Conservation (phyloP, 2,888 invertebrate genomes). For the Vesta saturnalis region DNA sequence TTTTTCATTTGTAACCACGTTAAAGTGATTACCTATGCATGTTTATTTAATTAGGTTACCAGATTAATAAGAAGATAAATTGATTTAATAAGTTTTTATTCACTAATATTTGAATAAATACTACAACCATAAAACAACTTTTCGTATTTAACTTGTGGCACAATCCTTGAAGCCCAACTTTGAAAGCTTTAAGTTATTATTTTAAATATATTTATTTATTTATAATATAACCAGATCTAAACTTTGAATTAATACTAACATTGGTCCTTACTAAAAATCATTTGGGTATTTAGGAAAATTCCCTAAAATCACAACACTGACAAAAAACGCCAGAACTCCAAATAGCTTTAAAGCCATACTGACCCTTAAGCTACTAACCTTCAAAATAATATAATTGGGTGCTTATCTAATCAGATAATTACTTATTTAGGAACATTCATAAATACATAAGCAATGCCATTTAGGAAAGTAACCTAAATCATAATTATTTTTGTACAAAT, state of each 20-base stretch:
- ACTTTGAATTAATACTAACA: conserved; percentile 30
- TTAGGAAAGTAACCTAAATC: conserved; percentile 4
- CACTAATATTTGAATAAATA: conserved; percentile 35
- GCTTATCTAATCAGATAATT: conserved; percentile 5
- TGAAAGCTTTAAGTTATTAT: conserved; percentile 29
- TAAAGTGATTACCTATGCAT: no score
- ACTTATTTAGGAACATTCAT: conserved; percentile 6
- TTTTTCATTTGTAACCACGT: no score
- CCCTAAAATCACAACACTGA: conserved; percentile 35
- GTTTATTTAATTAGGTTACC: no score
- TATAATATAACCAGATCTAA: conserved; percentile 34
- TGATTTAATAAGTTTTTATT: conserved; percentile 24
- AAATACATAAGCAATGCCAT: conserved; percentile 9
- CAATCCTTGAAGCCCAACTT: conserved; percentile 37
- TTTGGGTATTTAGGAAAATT: conserved; percentile 28
- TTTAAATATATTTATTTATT: conserved; percentile 24
- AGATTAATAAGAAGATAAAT: background rate
- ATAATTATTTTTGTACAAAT: conserved; percentile 11
- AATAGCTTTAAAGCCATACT: conserved; percentile 13
- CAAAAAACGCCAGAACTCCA: conserved; percentile 24
- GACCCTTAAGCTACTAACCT: background rate
- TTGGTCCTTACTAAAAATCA: conserved; percentile 37
- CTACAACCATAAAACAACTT: conserved; percentile 35
- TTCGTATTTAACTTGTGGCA: conserved; percentile 38
- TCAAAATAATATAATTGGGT: conserved; percentile 6